Evolutionary conservation across 1,140 invertebrate genomes (phyloP), one percentile per base, ranked within the genome.

Genomic region (Penaeus chinensis): DNA sequence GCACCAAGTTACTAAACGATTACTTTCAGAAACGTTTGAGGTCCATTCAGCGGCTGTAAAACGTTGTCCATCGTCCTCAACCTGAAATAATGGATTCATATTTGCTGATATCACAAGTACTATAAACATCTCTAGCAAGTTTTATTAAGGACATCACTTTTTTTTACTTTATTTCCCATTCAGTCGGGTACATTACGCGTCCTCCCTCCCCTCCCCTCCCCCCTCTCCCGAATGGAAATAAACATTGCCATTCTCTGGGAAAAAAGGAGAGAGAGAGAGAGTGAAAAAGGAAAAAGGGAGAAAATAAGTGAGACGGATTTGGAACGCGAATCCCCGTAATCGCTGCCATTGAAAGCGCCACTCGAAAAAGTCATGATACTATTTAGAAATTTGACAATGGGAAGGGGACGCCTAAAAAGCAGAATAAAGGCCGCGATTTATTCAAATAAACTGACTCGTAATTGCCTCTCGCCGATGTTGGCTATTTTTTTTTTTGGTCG

Each of bases 341-440:
- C 86, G 86, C 80, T 47, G 16, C 86, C 80, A 77, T 87, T 87
- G 60, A 87, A 54, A 77, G 71, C 27, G n/a, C 81, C 86, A 87
- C 86, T 87, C 86, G 66, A 87, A 87, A 87, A 83, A 87, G 86
- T 87, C 86, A 87, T 87, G 86, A 87, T 82, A 87, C 86, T 87
- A 83, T 87, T 87, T 87, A 81, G 80, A 87, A 82, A 20, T 87
- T 37, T n/a, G 80, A 87, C 86, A 87, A 87, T 83, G 81, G 81
- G 60, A 47, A 87, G 81, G 80, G 86, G 80, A 77, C 71, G 69
- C 71, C 32, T 74, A 87, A 87, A 82, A 82, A 87, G 86, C 32
- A 24, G 79, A 62, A 65, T 77, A 87, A 82, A 78, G 86, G 76
- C 54, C 32, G 61, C 65, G 61, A 24, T 82, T 82, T 87, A 87